phyloP scores from a whole-genome alignment of 2,797 vertebrate genomes.

The Onychomys leucogaster region DNA sequence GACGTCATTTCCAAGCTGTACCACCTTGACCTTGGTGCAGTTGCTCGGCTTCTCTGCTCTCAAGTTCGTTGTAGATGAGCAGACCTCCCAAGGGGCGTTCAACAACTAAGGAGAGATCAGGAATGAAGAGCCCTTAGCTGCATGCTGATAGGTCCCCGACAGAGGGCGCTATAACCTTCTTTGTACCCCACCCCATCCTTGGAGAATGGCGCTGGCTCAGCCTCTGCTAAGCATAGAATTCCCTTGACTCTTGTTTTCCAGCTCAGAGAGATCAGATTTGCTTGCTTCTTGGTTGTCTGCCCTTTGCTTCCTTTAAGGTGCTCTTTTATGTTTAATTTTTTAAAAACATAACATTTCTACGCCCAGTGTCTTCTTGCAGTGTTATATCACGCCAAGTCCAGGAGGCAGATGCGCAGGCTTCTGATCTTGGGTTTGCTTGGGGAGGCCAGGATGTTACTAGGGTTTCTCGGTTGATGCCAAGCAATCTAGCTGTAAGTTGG shows the following conservation, averaged over 20 bases:
- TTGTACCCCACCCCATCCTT: not conserved
- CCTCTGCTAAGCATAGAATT: constrained; percentile 46
- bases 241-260: constrained; percentile 44
- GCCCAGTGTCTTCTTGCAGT: not conserved
- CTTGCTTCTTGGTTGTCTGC: constrained; percentile 11
- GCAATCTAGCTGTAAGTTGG: not conserved
- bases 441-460: not conserved
- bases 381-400: not conserved
- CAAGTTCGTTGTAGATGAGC: not conserved
- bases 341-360: not conserved
- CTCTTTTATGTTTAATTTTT: not conserved
- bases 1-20: not conserved
- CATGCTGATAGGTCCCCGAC: not conserved
- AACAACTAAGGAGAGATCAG: not conserved
- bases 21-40: constrained; percentile 6
- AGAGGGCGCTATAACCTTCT: constrained; percentile 63
- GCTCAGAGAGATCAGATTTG: constrained; percentile 25
- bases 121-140: constrained; percentile 25
- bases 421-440: not conserved
- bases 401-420: not conserved
- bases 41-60: not conserved
- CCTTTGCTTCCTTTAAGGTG: constrained; percentile 1
- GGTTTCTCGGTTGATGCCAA: constrained; percentile 22
- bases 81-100: not conserved
- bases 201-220: not conserved